Conservation (phyloP, 2,113 vertebrate species). For the Leptosomus discolor region DNA sequence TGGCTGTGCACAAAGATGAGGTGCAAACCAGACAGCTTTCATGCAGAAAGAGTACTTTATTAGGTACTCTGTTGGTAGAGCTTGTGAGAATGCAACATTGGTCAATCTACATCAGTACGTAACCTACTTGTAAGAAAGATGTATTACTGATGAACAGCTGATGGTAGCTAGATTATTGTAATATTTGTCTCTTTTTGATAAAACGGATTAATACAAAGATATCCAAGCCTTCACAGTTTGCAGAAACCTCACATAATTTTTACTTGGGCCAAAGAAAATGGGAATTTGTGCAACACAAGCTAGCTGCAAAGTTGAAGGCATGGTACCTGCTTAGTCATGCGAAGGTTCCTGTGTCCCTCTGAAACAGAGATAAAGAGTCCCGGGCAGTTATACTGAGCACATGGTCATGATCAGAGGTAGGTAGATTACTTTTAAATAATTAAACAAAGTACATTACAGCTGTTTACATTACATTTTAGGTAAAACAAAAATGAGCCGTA, state of each 20-base stretch:
- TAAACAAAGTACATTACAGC: slow-evolving; percentile 40
- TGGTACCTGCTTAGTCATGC: slow-evolving; percentile 92
- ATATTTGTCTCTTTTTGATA: slow-evolving; percentile 49
- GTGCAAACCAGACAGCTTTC: background rate
- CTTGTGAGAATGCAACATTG: slow-evolving; percentile 27
- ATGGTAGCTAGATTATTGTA: slow-evolving; percentile 17
- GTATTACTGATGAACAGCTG: background rate
- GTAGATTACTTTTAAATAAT: slow-evolving; percentile 32
- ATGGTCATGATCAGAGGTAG: slow-evolving; percentile 15
- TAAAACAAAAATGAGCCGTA: background rate
- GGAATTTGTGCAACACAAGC: slow-evolving; percentile 50
- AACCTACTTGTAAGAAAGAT: background rate
- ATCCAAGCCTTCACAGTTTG: slow-evolving; percentile 72
- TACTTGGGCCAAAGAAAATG: slow-evolving; percentile 63
- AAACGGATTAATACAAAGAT: slow-evolving; percentile 39
- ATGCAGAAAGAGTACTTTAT: slow-evolving; percentile 29
- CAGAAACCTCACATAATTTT: slow-evolving; percentile 62
- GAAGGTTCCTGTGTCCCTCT: slow-evolving; percentile 94
- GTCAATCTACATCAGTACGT: background rate
- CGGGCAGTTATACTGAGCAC: slow-evolving; percentile 63
- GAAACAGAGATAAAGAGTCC: slow-evolving; percentile 89
- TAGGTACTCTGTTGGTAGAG: slow-evolving; percentile 5
- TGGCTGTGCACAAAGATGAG: background rate
- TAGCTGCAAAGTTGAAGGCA: slow-evolving; percentile 75
- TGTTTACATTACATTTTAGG: slow-evolving; percentile 21